Evolutionary conservation across 1,140 invertebrate genomes (phyloP).

Genomic region (Drosophila hydei): DNA sequence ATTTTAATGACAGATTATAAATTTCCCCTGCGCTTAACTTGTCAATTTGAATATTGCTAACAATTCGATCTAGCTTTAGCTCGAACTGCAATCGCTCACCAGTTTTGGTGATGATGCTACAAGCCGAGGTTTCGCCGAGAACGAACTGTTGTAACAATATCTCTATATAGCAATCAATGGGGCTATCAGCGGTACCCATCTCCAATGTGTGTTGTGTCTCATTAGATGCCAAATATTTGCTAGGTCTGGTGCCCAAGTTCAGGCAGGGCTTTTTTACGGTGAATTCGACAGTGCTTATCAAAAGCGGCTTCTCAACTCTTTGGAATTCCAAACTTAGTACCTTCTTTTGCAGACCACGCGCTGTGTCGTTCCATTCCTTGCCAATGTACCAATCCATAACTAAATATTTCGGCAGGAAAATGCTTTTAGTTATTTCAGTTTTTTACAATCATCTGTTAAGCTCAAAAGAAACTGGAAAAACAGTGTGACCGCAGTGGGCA

Average conservation of each 20-base stretch:
- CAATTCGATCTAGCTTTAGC: slow-evolving; percentile 59
- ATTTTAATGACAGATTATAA: slow-evolving; percentile 56
- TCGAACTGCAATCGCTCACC: slow-evolving; percentile 59
- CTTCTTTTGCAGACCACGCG: slow-evolving; percentile 65
- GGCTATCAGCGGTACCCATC: slow-evolving; percentile 66
- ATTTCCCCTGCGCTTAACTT: slow-evolving; percentile 60
- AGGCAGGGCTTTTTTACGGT: slow-evolving; percentile 46
- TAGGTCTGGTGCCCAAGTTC: slow-evolving; percentile 52
- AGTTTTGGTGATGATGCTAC: slow-evolving; percentile 62
- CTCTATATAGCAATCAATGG: slow-evolving; percentile 78
- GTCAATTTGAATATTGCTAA: slow-evolving; percentile 56
- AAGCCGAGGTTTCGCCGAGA: slow-evolving; percentile 65
- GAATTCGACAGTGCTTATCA: slow-evolving; percentile 56
- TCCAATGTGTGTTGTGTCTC: slow-evolving; percentile 46
- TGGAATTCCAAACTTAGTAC: slow-evolving; percentile 57
- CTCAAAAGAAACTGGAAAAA: slow-evolving; percentile 4
- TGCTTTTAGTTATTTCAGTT: neutral
- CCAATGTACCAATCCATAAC: slow-evolving; percentile 79
- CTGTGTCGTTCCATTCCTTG: slow-evolving; percentile 61
- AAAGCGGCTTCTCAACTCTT: slow-evolving; percentile 59
- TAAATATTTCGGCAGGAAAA: neutral
- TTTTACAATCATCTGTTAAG: neutral
- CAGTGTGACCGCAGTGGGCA: neutral
- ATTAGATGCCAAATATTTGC: slow-evolving; percentile 44
- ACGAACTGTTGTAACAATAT: slow-evolving; percentile 77